Base-by-base conservation (phyloP, 2,888 invertebrate species). In the Platynereis dumerilii region DNA sequence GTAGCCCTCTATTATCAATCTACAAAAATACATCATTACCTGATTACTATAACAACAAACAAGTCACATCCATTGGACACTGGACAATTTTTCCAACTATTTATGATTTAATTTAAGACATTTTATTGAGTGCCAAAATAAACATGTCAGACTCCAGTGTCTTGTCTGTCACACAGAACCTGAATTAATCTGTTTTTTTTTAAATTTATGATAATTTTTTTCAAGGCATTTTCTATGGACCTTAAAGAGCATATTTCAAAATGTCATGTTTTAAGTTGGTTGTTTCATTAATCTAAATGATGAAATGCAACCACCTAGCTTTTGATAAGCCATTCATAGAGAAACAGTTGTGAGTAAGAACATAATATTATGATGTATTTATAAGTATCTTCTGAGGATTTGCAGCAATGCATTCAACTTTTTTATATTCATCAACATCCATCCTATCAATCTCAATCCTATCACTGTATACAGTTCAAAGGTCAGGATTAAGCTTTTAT, bases 1-100 rank as follows among this genome's bases (percentile, higher is more conserved):
- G 65, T 69, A 74, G 5, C 70, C 74, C 12, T 55, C 39, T 7
- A 70, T 44, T 5, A 73, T 55, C 44, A 72, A 45, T 42, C 73
- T 73, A 65, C 5, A 64, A 42, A 17, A n/a, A 26, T n/a, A 26
- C 24, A 7, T 2, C 48, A 48, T 5, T 22, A 48, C 22, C 10
- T 20, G n/a, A 20, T 48, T 7, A 20, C 24, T 15, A 55, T 17
- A 17, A 22, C 24, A 0, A 45, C 24, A 17, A 12, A 22, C 26
- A 10, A 29, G 2, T 27, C 26, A 48, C 24, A 2, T 56, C 55
- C 60, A 44, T 60, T 56, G 12, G 20, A 15, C 12, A 42, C 10
- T 42, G 12, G n/a, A n/a, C 22, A 42, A 42, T 12, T 17, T 17
- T 15, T 12, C 12, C 17, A 17, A 42, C 12, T 15, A 15, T 42